Conservation (phyloP, 2,113 vertebrate species). For the Silurus meridionalis region DNA sequence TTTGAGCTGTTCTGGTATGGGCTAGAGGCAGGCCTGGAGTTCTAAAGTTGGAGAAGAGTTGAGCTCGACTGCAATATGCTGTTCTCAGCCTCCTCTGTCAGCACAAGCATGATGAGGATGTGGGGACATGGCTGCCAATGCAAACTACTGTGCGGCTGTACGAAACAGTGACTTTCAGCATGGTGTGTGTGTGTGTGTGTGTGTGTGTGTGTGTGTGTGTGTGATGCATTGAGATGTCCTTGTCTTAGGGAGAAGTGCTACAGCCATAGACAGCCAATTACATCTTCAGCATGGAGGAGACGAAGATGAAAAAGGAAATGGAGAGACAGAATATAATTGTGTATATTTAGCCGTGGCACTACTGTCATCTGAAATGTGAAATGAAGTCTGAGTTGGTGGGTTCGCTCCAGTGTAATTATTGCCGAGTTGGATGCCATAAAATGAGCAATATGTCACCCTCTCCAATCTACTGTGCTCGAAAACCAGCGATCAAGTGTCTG, state of each 20-base stretch:
- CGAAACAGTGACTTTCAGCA: constrained; percentile 88
- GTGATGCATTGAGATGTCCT: constrained; percentile 94
- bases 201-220: constrained; percentile 64
- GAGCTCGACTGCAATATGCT: constrained; percentile 68
- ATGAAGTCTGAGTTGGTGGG: constrained; percentile 55
- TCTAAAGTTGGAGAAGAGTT: constrained; percentile 42
- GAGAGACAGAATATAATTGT: constrained; percentile 61
- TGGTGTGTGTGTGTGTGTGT: constrained; percentile 20
- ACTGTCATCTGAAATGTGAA: constrained; percentile 78
- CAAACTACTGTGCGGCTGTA: constrained; percentile 87
- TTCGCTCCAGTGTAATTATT: constrained; percentile 72
- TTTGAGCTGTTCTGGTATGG: not conserved
- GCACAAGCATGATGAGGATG: constrained; percentile 86
- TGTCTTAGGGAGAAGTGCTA: constrained; percentile 82
- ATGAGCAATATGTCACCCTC: constrained; percentile 61
- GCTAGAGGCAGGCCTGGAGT: constrained; percentile 25
- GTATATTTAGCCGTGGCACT: constrained; percentile 77
- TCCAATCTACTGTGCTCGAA: constrained; percentile 19
- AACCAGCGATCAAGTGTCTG: constrained; percentile 29
- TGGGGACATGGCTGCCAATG: constrained; percentile 84
- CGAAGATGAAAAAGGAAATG: constrained; percentile 24
- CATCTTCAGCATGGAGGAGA: constrained; percentile 76
- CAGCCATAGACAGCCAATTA: constrained; percentile 77
- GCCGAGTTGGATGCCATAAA: constrained; percentile 68
- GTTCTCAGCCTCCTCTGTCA: constrained; percentile 83